Evolutionary conservation across 2,888 invertebrate species (phyloP).

Genomic region (Coecobrya sp.): DNA sequence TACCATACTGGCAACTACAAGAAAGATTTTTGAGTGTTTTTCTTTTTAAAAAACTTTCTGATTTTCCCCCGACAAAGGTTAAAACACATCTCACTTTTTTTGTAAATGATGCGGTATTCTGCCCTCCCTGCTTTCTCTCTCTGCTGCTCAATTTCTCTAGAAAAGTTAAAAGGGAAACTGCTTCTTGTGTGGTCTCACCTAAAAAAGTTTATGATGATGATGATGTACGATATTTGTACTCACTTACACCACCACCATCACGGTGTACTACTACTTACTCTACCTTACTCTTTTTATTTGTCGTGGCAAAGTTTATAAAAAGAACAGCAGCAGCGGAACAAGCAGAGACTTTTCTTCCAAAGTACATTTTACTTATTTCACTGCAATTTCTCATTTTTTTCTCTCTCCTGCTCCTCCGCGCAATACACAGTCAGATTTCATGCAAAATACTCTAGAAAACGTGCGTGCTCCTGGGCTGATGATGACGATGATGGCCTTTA

Average conservation of each 20-base stretch:
- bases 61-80: neutral
- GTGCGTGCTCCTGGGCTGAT: slow-evolving; percentile 14
- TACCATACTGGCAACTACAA: too few species aligned
- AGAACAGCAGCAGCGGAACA: neutral
- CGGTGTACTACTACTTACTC: too few species aligned
- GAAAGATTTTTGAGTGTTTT: too few species aligned
- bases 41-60: neutral
- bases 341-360: slow-evolving; percentile 1
- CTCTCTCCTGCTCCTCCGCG: neutral
- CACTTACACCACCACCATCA: too few species aligned
- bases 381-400: slow-evolving; percentile 5
- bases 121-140: neutral
- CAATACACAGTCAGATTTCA: neutral
- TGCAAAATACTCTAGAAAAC: neutral
- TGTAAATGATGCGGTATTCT: neutral
- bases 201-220: too few species aligned
- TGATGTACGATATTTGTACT: too few species aligned
- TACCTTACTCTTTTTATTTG: too few species aligned
- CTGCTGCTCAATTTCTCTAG: neutral
- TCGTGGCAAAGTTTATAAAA: neutral
- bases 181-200: neutral
- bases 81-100: neutral
- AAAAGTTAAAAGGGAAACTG: neutral
- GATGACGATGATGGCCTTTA: neutral
- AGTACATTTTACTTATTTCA: neutral